A percentile compares a stretch with the other conserved stretches of the same genome.
Evolutionary conservation across 2,888 invertebrate genomes (phyloP).

Genomic region (Volucella bombylans): DNA sequence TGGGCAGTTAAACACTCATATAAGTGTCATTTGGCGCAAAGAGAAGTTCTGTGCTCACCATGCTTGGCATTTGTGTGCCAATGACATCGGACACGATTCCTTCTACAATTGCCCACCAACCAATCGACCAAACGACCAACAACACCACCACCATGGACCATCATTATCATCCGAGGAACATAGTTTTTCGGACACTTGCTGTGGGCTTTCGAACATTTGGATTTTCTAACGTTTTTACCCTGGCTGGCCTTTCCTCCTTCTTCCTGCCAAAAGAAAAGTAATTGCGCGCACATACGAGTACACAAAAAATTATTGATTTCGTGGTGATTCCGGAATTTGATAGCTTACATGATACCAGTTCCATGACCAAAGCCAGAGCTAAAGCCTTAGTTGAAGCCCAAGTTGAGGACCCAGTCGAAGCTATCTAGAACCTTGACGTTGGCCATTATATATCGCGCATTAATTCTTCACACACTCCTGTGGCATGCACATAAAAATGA

Average conservation of each 20-base stretch:
- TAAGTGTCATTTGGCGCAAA: slow-evolving; percentile 66
- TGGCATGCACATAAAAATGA: slow-evolving; percentile 62
- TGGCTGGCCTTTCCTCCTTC: slow-evolving; percentile 2
- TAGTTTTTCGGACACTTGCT: slow-evolving; percentile 63
- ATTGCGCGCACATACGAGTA: slow-evolving; percentile 6
- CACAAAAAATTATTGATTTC: slow-evolving; percentile 67
- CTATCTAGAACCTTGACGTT: neutral
- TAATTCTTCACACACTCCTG: slow-evolving; percentile 67
- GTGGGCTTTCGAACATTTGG: slow-evolving; percentile 62
- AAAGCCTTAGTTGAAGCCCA: neutral
- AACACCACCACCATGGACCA: slow-evolving; percentile 6
- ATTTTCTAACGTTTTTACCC: slow-evolving; percentile 58
- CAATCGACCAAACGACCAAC: slow-evolving; percentile 13
- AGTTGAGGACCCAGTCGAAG: neutral
- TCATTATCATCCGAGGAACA: slow-evolving; percentile 39
- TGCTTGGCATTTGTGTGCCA: slow-evolving; percentile 19
- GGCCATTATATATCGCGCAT: slow-evolving; percentile 57
- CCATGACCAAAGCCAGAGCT: slow-evolving; percentile 12
- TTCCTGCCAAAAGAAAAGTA: slow-evolving; percentile 23
- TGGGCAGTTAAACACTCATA: slow-evolving; percentile 73
- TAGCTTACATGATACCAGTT: slow-evolving; percentile 68
- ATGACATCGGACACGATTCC: slow-evolving; percentile 69
- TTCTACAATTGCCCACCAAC: slow-evolving; percentile 52
- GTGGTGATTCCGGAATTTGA: slow-evolving; percentile 71
- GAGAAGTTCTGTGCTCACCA: slow-evolving; percentile 14